These are phyloP conservation scores for Loxodonta africana DNA, from an alignment of 2,113 vertebrate species.

Conservation along the genomic window DNA sequence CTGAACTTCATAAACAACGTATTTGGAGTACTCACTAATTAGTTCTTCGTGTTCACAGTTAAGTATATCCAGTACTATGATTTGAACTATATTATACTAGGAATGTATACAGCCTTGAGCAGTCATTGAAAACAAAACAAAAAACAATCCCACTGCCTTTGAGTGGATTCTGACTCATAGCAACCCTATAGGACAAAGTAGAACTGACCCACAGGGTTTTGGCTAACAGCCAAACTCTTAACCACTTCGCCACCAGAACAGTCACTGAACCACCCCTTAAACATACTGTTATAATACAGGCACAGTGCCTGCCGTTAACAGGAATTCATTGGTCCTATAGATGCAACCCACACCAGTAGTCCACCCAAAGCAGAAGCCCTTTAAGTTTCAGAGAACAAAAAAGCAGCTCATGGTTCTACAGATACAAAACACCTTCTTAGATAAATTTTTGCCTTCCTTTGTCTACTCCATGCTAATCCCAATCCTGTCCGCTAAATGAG, in stretches of 20 bases:
- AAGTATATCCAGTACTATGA: constrained; percentile 51
- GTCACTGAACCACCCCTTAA: not conserved
- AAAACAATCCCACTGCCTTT: no score
- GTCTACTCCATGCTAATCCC: not conserved
- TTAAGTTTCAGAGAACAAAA: not conserved
- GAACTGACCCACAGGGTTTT: no score
- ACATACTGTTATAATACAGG: not conserved
- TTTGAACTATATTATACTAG: constrained; percentile 36
- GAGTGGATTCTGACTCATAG: no score
- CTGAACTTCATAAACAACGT: constrained; percentile 54
- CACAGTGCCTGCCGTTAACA: not conserved
- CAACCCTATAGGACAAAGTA: no score
- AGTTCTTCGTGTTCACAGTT: constrained; percentile 44
- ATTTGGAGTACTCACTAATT: constrained; percentile 11
- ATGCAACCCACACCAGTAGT: not conserved
- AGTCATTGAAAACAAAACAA: not conserved
- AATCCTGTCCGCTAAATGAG: constrained; percentile 3
- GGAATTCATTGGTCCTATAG: not conserved
- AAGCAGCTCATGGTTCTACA: not conserved
- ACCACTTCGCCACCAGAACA: no score
- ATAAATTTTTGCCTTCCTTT: constrained; percentile 23
- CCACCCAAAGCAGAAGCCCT: not conserved
- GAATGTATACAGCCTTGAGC: not conserved
- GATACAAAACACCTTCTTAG: not conserved
- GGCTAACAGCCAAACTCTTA: no score